phyloP scores from a whole-genome alignment of 1,140 invertebrate species.

The Anastrepha ludens region DNA sequence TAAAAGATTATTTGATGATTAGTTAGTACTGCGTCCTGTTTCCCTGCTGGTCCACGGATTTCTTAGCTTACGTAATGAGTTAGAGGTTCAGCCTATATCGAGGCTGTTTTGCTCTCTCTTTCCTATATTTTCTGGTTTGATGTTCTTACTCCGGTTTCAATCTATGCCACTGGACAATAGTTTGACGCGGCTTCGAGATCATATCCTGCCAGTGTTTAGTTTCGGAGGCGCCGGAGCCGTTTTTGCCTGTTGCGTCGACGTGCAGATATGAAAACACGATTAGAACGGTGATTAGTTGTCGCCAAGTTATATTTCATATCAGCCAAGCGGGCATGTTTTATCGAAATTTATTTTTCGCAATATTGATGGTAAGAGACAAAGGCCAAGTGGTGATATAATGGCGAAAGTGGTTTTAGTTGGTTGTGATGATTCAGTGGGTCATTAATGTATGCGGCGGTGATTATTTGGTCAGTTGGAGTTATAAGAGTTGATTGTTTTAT shows the following conservation, averaged over 20 bases:
- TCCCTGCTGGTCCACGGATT: neutral
- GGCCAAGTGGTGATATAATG: too few species aligned
- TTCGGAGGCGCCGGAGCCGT: slow-evolving; percentile 91
- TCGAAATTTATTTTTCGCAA: too few species aligned
- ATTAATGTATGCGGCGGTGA: too few species aligned
- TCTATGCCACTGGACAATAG: slow-evolving; percentile 94
- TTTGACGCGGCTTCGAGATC: slow-evolving; percentile 95
- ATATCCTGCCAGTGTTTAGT: slow-evolving; percentile 97
- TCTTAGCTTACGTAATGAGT: neutral
- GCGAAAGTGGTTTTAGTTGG: too few species aligned
- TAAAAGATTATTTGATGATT: neutral
- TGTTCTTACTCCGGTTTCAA: slow-evolving; percentile 85
- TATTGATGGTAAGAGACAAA: too few species aligned
- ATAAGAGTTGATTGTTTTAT: neutral
- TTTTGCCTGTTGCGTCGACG: slow-evolving; percentile 81
- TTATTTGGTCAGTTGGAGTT: too few species aligned
- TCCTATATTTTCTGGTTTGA: neutral
- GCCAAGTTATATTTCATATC: neutral
- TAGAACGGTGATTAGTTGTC: neutral
- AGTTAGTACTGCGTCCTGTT: neutral
- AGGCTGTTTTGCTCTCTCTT: neutral
- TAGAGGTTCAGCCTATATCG: neutral
- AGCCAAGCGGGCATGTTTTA: too few species aligned
- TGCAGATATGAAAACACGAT: neutral
- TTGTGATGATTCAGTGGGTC: too few species aligned